Conservation (phyloP, 1,140 invertebrate species). For the Yoshiicerus persimilis region DNA sequence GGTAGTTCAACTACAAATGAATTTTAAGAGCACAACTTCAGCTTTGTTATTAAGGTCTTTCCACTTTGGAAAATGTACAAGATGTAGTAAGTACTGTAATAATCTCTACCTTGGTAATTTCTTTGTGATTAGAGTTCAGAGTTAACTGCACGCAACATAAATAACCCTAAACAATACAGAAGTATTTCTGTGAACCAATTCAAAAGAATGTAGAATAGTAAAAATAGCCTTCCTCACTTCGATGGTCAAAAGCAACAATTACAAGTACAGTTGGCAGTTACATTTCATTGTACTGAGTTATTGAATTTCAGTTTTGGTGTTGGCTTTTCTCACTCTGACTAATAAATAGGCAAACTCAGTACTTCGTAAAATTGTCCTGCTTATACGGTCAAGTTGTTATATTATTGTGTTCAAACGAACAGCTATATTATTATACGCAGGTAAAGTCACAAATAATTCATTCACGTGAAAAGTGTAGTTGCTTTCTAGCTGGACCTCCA, state of each 20-base stretch:
- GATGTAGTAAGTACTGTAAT: background rate
- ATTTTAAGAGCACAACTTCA: background rate
- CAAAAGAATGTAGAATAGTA: background rate
- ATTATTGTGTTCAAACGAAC: background rate
- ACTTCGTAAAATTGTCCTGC: background rate
- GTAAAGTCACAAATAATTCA: background rate
- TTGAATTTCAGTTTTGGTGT: background rate
- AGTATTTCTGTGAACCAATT: background rate
- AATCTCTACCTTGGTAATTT: background rate
- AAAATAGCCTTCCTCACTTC: background rate
- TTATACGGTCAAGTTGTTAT: background rate
- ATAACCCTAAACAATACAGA: background rate
- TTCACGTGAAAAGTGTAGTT: background rate
- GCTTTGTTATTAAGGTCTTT: too few species aligned
- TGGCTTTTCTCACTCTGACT: background rate
- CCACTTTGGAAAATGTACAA: background rate
- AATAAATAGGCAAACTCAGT: background rate
- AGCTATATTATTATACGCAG: too few species aligned
- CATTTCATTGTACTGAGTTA: background rate
- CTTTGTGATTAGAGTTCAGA: background rate
- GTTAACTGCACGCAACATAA: background rate
- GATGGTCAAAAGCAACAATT: background rate
- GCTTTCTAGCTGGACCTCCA: background rate
- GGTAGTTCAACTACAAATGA: background rate
- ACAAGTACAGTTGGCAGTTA: background rate